Conservation (phyloP, 2,888 invertebrate species). For the Drosophila borealis region DNA sequence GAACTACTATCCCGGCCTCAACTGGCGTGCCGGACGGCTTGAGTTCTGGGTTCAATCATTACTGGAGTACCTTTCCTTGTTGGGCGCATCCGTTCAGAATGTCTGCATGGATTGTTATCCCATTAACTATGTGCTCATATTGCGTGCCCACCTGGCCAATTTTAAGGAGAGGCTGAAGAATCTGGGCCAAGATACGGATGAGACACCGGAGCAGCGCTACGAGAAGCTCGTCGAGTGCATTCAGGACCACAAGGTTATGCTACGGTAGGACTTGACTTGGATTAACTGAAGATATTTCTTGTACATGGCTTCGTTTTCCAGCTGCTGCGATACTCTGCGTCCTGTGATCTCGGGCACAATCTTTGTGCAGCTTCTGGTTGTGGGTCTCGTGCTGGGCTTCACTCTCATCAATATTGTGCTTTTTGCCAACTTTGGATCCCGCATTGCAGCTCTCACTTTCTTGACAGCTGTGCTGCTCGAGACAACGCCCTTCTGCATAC, state of each 20-base stretch:
- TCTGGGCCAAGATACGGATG: conserved; percentile 55
- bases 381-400: conserved; percentile 71
- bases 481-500: conserved; percentile 77
- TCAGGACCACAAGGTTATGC: conserved; percentile 70
- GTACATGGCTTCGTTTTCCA: conserved; percentile 15
- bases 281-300: background rate
- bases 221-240: conserved; percentile 69
- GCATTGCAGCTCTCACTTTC: conserved; percentile 61
- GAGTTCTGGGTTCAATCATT: conserved; percentile 60
- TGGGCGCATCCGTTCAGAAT: conserved; percentile 71
- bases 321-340: conserved; percentile 64
- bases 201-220: conserved; percentile 50
- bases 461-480: conserved; percentile 67
- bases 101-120: conserved; percentile 73
- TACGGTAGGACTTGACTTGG: conserved; percentile 14
- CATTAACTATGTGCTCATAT: conserved; percentile 63
- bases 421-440: conserved; percentile 65
- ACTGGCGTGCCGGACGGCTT: conserved; percentile 63
- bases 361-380: conserved; percentile 74
- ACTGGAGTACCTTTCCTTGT: conserved; percentile 68
- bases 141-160: conserved; percentile 68
- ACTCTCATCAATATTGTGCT: conserved; percentile 73
- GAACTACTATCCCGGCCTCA: conserved; percentile 69
- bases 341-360: conserved; percentile 76
- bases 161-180: conserved; percentile 59